Base-by-base conservation (phyloP, 2,888 invertebrate species). In the Chrysolina americana region DNA sequence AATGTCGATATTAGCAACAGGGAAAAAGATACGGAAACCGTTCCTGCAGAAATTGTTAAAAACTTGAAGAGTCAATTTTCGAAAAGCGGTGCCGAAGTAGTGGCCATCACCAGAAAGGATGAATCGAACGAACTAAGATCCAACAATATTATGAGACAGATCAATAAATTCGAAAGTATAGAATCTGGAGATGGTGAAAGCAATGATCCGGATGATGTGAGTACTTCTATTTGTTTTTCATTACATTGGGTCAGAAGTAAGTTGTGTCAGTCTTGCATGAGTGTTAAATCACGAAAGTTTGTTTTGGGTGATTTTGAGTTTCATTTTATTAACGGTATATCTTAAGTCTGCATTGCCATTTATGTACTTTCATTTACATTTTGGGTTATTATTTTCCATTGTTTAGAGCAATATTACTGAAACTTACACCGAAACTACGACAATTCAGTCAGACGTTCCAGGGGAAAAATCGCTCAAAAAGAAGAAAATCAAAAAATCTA, bases 401-500 rank as follows among this genome's bases (percentile, higher is more conserved):
- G 81, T 84, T 81, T 85, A 88, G 88, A 88, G 87, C 80, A 86
- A 87, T 28, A 85, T 86, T 78, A 86, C 85, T 65, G 86, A 86
- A 81, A 81, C 83, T 71, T 87, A 86, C 79, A 83, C 86, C 63
- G 87, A 86, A 84, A 87, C 85, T 15, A 85, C 86, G n/a, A 87
- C 86, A 1, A 78, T 83, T 73, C 84, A 86, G 73, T 79, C 83
- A 6, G 81, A 81, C 68, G 79, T 80, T 3, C 80, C 79, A 44
- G 84, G 85, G 63, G 86, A 85, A 65, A 87, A 84, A 74, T 82
- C 82, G 17, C 74, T 88, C 68, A 88, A 88, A 82, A 92, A 91
- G 85, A 91, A 90, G 87, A 92, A 92, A 85, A 89, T 90, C 71
- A 92, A 92, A 88, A 92, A 92, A 85, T 90, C 90, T 68, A 91